A percentile compares a stretch with the other conserved stretches of the same genome.
Conservation (phyloP, 1,140 invertebrate species). For the Saccostrea cuccullata region DNA sequence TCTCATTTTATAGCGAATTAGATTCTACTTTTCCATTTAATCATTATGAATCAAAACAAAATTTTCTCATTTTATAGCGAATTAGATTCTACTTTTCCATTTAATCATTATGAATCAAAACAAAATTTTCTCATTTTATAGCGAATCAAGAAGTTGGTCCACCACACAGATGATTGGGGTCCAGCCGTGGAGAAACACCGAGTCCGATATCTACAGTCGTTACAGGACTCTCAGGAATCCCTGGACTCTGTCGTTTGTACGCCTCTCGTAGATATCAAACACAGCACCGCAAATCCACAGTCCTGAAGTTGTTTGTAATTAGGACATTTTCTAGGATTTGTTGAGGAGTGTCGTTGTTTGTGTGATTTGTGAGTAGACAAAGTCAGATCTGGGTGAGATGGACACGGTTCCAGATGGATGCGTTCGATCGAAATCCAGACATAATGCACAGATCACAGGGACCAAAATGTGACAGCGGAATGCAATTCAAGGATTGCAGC, state of each 20-base stretch:
- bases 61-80: too few species aligned
- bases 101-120: too few species aligned
- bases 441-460: not conserved
- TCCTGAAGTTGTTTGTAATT: not conserved
- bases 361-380: not conserved
- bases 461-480: not conserved
- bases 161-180: conserved; percentile 63
- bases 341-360: not conserved
- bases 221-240: conserved; percentile 30
- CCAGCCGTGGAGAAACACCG: conserved; percentile 61
- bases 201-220: conserved; percentile 54
- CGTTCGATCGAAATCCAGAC: not conserved
- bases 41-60: too few species aligned
- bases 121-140: conserved; percentile 44
- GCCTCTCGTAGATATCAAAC: not conserved
- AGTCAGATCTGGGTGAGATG: not conserved
- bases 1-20: too few species aligned
- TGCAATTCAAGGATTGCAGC: not conserved
- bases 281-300: not conserved
- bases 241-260: conserved; percentile 3
- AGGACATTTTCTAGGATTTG: not conserved
- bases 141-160: conserved; percentile 60
- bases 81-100: too few species aligned
- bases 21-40: too few species aligned
- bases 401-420: not conserved